These are phyloP conservation scores for Acanthoscelides obtectus DNA, from an alignment of 2,888 invertebrate species.

Conservation along the genomic window DNA sequence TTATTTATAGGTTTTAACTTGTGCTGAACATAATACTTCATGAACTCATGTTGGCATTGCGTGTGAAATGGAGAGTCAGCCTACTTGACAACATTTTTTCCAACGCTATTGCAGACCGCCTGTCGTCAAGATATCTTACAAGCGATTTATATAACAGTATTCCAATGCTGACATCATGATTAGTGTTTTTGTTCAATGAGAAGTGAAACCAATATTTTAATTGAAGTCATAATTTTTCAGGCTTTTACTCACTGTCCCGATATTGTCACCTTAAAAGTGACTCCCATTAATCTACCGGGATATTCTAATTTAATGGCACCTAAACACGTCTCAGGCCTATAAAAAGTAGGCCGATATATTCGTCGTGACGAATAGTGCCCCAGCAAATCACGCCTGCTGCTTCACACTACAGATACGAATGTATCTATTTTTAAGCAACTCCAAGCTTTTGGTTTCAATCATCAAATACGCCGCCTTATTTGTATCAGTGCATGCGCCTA, in stretches of 20 bases:
- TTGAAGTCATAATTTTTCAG: background rate
- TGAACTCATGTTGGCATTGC: no score
- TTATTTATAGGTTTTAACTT: no score
- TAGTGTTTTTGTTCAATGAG: background rate
- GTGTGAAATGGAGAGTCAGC: no score
- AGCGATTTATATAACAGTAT: background rate
- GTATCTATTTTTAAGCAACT: background rate
- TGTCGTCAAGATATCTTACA: background rate
- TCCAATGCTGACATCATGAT: background rate
- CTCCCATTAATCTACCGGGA: background rate
- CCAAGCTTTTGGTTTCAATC: no score
- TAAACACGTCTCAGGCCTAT: background rate
- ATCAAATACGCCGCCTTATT: no score
- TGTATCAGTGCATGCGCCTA: no score
- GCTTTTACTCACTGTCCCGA: background rate
- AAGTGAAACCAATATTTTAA: background rate
- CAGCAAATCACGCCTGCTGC: background rate
- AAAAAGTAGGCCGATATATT: conserved; percentile 2
- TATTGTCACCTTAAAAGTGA: background rate
- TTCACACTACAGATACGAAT: background rate
- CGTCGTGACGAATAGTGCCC: background rate
- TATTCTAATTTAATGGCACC: background rate
- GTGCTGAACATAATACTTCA: no score
- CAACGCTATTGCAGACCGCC: no score
- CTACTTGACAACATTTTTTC: no score